Conservation (phyloP, 2,113 vertebrate species). For the Xenopus laevis region DNA sequence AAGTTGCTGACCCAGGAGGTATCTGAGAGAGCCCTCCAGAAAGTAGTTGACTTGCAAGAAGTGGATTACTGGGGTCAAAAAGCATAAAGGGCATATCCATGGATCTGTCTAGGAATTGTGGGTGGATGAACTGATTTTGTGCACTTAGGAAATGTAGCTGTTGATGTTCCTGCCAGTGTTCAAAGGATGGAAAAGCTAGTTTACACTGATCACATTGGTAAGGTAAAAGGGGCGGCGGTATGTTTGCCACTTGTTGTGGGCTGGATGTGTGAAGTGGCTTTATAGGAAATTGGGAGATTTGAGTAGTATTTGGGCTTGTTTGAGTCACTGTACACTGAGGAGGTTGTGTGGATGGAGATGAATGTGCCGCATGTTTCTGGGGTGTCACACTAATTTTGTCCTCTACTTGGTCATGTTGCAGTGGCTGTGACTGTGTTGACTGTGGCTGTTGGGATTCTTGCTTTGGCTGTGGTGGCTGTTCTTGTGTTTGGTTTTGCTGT, state of each 20-base stretch:
- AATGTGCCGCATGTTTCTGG: slow-evolving; percentile 77
- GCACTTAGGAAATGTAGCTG: slow-evolving; percentile 96
- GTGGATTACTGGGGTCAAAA: slow-evolving; percentile 94
- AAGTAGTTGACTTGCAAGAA: slow-evolving; percentile 89
- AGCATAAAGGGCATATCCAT: slow-evolving; percentile 98
- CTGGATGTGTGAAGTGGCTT: slow-evolving; percentile 84
- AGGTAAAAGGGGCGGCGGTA: slow-evolving; percentile 90
- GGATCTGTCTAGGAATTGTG: slow-evolving; percentile 90
- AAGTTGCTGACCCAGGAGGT: slow-evolving; percentile 88
- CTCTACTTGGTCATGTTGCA: slow-evolving; percentile 71
- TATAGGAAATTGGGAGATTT: slow-evolving; percentile 83
- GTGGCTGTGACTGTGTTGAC: slow-evolving; percentile 60
- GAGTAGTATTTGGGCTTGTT: slow-evolving; percentile 81
- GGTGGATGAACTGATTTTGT: slow-evolving; percentile 97
- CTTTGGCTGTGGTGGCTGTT: slow-evolving; percentile 86
- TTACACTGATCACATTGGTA: slow-evolving; percentile 99
- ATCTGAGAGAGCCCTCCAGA: slow-evolving; percentile 91
- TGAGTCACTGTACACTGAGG: slow-evolving; percentile 79
- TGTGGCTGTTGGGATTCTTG: slow-evolving; percentile 76
- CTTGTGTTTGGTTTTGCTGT: slow-evolving; percentile 77
- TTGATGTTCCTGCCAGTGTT: slow-evolving; percentile 99
- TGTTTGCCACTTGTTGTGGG: slow-evolving; percentile 75
- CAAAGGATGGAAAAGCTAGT: slow-evolving; percentile 92
- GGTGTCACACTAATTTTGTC: slow-evolving; percentile 73
- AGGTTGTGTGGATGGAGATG: slow-evolving; percentile 75